A percentile compares a stretch with the other conserved stretches of the same genome.
Conservation (phyloP, 2,888 invertebrate genomes). For the Drosophila pseudotalamancana region DNA sequence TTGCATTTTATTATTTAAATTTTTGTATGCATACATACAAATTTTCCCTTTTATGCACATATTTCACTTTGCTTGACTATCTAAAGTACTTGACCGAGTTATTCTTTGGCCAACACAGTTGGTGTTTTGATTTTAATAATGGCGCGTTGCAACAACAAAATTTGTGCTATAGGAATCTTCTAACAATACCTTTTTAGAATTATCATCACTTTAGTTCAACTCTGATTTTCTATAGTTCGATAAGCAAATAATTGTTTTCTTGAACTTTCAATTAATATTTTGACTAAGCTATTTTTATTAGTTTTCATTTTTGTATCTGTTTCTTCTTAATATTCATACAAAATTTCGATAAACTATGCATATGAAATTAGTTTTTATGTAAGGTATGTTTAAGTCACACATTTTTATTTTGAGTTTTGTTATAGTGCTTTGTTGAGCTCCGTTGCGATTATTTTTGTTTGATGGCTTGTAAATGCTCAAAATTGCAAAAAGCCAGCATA, state of each 20-base stretch:
- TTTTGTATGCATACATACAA: neutral
- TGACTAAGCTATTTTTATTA: no score
- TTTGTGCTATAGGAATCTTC: no score
- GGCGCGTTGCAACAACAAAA: neutral
- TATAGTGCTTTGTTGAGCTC: conserved; percentile 5
- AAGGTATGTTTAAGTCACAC: conserved; percentile 6
- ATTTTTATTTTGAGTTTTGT: neutral
- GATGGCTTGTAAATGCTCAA: conserved; percentile 46
- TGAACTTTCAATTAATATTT: no score
- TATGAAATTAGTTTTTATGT: neutral
- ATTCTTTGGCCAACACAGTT: conserved; percentile 20
- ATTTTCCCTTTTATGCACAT: conserved; percentile 14
- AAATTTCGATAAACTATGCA: no score
- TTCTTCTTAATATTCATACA: no score
- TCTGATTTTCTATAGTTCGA: no score
- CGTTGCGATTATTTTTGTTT: conserved; percentile 43
- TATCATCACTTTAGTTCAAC: no score
- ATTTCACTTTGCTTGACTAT: conserved; percentile 18
- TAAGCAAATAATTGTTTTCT: no score
- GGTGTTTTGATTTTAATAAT: conserved; percentile 38
- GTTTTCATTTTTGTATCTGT: no score
- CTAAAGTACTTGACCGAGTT: conserved; percentile 51
- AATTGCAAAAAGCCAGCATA: conserved; percentile 12
- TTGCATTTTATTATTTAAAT: conserved; percentile 20
- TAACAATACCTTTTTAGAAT: no score